A percentile compares a stretch with the other conserved stretches of the same genome.
These are phyloP conservation scores for Catocala nupta DNA, from an alignment of 2,888 invertebrate genomes.

Conservation along the genomic window DNA sequence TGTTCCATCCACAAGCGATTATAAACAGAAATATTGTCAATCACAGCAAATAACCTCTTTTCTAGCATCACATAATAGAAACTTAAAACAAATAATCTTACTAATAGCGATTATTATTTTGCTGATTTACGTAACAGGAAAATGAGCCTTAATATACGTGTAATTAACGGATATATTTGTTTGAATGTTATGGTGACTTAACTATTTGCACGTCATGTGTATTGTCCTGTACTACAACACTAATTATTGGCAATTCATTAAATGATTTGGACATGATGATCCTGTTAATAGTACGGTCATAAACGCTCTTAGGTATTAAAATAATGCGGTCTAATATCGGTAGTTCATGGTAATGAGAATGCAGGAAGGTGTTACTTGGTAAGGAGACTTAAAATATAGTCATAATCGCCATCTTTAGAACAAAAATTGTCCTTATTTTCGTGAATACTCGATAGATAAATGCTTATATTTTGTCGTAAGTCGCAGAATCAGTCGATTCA, in stretches of 20 bases:
- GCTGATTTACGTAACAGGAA: conserved; percentile 13
- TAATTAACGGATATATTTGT: conserved; percentile 33
- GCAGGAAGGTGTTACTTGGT: no score
- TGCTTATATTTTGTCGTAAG: no score
- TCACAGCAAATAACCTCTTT: conserved; percentile 7
- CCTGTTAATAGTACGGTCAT: conserved; percentile 20
- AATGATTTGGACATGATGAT: conserved; percentile 21
- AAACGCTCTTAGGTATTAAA: conserved; percentile 1
- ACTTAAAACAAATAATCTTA: conserved; percentile 11
- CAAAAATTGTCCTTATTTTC: no score
- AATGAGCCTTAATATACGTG: conserved; percentile 27
- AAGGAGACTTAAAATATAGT: no score
- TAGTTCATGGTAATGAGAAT: conserved; percentile 1
- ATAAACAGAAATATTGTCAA: conserved; percentile 11
- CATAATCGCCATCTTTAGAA: no score
- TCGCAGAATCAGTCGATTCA: no score
- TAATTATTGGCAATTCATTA: conserved; percentile 35
- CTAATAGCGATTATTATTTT: conserved; percentile 7
- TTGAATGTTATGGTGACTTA: conserved; percentile 22
- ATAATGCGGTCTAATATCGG: background rate
- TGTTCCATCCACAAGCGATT: background rate
- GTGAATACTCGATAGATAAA: no score
- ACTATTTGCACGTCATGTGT: conserved; percentile 34
- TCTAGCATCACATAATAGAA: background rate
- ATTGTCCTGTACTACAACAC: conserved; percentile 32